Evolutionary conservation across 1,140 invertebrate genomes (phyloP).

Genomic region (Contarinia nasturtii): DNA sequence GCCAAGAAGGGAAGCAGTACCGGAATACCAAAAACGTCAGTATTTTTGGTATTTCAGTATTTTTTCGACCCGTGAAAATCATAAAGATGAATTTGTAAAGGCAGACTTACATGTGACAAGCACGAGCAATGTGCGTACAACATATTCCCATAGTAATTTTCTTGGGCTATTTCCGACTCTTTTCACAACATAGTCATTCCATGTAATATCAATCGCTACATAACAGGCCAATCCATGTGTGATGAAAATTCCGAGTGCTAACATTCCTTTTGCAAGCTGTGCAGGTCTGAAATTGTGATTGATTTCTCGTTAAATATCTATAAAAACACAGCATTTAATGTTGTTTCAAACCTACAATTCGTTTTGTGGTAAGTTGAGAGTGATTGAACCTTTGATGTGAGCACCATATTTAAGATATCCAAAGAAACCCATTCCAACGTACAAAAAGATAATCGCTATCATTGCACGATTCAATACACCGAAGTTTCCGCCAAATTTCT

Average conservation of each 20-base stretch:
- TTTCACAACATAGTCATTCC: constrained; percentile 42
- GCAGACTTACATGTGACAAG: constrained; percentile 65
- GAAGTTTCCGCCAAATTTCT: constrained; percentile 38
- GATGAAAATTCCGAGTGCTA: constrained; percentile 59
- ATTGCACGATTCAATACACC: constrained; percentile 60
- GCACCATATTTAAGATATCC: constrained; percentile 55
- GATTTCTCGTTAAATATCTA: background rate
- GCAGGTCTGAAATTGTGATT: constrained; percentile 31
- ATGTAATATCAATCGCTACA: constrained; percentile 68
- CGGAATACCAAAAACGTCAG: no score
- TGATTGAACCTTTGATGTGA: constrained; percentile 37
- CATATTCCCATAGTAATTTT: constrained; percentile 39
- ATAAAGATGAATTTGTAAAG: no score
- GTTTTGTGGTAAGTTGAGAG: constrained; percentile 34
- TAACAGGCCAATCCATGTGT: constrained; percentile 70
- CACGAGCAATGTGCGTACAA: constrained; percentile 44
- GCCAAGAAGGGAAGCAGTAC: no score
- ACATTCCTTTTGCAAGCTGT: constrained; percentile 46
- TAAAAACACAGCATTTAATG: no score
- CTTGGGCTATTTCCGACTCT: constrained; percentile 20
- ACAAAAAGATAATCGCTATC: constrained; percentile 42
- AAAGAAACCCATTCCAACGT: constrained; percentile 51
- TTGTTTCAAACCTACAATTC: constrained; percentile 28
- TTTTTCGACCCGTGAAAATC: no score
- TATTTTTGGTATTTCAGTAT: no score